These are phyloP conservation scores for Diadophis punctatus DNA, from an alignment of 2,113 vertebrate genomes.

Conservation along the genomic window DNA sequence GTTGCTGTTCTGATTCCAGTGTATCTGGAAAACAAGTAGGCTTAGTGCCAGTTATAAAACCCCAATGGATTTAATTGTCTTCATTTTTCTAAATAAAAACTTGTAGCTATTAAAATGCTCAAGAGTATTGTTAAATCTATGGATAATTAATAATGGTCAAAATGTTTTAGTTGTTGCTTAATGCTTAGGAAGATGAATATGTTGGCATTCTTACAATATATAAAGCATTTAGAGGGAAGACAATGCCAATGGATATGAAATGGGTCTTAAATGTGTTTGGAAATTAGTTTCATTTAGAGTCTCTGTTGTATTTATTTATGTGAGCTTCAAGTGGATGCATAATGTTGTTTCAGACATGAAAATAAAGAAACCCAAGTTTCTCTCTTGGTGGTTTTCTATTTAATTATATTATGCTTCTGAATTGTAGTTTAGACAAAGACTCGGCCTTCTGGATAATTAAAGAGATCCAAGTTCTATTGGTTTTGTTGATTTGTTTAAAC, in stretches of 20 bases:
- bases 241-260: background rate
- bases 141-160: background rate
- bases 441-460: background rate
- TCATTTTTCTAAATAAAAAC: background rate
- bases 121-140: background rate
- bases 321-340: background rate
- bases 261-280: background rate
- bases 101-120: background rate
- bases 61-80: background rate
- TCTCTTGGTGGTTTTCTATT: background rate
- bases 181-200: background rate
- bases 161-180: background rate
- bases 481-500: background rate
- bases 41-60: background rate
- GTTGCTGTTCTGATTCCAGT: background rate
- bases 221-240: background rate
- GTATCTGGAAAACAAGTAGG: background rate
- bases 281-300: background rate
- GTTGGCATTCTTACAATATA: background rate
- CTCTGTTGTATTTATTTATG: too few relatives aligned
- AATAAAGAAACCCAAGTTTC: background rate
- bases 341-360: background rate
- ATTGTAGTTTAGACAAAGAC: background rate
- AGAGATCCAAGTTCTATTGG: background rate
- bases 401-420: background rate